Evolutionary conservation across 2,797 vertebrate genomes (phyloP).

Genomic region (Orientallactaga sibirica): DNA sequence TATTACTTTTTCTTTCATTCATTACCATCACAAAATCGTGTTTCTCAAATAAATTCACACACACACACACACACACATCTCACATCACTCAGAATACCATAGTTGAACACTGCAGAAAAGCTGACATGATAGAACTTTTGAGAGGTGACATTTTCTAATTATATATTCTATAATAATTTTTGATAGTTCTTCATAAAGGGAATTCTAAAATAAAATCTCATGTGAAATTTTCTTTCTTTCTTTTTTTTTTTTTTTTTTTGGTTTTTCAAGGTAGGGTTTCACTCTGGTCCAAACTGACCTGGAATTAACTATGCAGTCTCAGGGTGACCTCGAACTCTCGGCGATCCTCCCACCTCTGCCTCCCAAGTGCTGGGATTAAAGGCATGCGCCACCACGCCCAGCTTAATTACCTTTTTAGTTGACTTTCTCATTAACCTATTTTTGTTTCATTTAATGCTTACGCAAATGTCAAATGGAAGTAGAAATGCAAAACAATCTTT

Average conservation of each 20-base stretch:
- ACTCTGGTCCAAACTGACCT: too few relatives aligned
- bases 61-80: neutral
- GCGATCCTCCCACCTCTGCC: too few relatives aligned
- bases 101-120: neutral
- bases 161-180: neutral
- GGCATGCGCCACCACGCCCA: too few relatives aligned
- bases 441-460: neutral
- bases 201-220: conserved; percentile 34
- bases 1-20: neutral
- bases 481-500: neutral
- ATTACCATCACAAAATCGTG: neutral
- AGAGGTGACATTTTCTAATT: neutral
- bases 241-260: too few relatives aligned
- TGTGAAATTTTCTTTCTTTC: too few relatives aligned
- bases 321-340: too few relatives aligned
- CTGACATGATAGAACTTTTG: neutral
- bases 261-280: too few relatives aligned
- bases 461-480: neutral
- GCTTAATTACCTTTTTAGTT: neutral
- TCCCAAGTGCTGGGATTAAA: too few relatives aligned
- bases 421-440: neutral
- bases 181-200: neutral
- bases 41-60: neutral
- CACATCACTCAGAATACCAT: neutral
- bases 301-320: too few relatives aligned